phyloP scores from a whole-genome alignment of 2,797 vertebrate species.

The Rhinella marina region DNA sequence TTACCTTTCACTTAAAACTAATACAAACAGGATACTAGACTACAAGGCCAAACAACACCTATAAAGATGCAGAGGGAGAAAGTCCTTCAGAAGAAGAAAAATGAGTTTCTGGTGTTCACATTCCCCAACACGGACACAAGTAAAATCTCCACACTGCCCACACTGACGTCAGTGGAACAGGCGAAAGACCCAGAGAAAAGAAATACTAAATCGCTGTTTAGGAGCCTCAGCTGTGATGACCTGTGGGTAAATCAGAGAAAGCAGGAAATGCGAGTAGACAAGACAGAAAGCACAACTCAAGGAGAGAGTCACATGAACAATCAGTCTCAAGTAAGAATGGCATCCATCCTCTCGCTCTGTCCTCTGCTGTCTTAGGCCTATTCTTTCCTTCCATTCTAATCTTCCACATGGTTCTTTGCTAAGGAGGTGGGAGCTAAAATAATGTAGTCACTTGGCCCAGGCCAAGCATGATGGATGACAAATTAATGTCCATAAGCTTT shows the following conservation, averaged over 20 bases:
- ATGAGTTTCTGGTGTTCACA: slow-evolving; percentile 61
- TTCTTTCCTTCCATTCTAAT: not conserved
- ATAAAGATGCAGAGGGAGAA: slow-evolving; percentile 71
- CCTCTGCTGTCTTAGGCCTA: slow-evolving; percentile 52
- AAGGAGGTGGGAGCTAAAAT: not conserved
- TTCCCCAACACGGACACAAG: slow-evolving; percentile 63
- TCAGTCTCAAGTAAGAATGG: slow-evolving; percentile 79
- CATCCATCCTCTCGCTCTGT: slow-evolving; percentile 15
- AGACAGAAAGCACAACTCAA: slow-evolving; percentile 70
- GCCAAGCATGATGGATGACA: not conserved
- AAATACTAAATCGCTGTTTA: slow-evolving; percentile 63
- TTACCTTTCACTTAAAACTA: slow-evolving; percentile 70
- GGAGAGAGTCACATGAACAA: slow-evolving; percentile 66
- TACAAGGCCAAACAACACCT: slow-evolving; percentile 66
- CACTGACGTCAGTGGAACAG: slow-evolving; percentile 64
- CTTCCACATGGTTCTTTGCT: slow-evolving; percentile 10
- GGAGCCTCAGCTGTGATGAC: slow-evolving; percentile 80
- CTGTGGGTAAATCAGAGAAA: slow-evolving; percentile 85
- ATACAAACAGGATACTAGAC: slow-evolving; percentile 69
- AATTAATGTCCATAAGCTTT: not conserved
- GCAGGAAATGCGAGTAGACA: slow-evolving; percentile 75
- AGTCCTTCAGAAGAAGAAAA: slow-evolving; percentile 66
- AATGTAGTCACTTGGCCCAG: not conserved
- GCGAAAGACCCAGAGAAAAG: slow-evolving; percentile 56
- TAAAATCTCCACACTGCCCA: slow-evolving; percentile 64